Evolutionary conservation across 1,140 invertebrate species (phyloP).

Genomic region (Stegodyphus dumicola): DNA sequence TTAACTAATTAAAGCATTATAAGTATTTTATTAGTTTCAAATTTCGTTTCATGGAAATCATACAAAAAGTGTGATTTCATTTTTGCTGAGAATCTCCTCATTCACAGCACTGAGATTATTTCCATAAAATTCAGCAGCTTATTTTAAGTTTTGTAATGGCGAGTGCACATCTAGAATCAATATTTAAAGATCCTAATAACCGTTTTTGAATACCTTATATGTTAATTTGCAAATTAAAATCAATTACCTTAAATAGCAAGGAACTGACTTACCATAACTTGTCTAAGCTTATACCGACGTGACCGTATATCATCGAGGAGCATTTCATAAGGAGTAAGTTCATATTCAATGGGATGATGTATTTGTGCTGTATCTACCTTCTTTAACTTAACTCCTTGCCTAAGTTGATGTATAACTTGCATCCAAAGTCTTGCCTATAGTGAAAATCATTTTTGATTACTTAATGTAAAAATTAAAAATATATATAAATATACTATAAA

Average conservation of each 20-base stretch:
- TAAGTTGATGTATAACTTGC: constrained; percentile 89
- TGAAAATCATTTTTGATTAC: background rate
- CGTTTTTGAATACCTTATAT: too few species aligned
- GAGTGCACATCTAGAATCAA: too few species aligned
- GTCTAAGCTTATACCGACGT: constrained; percentile 80
- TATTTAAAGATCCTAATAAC: too few species aligned
- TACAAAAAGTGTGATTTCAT: too few species aligned
- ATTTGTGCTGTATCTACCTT: constrained; percentile 76
- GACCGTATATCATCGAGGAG: constrained; percentile 95
- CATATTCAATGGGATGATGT: constrained; percentile 81
- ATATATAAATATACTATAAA: background rate
- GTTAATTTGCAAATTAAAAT: too few species aligned
- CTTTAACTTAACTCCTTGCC: constrained; percentile 89
- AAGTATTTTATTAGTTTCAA: too few species aligned
- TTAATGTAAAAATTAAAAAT: background rate
- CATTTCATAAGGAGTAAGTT: constrained; percentile 97
- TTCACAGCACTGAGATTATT: too few species aligned
- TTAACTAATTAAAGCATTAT: too few species aligned
- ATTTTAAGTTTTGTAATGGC: too few species aligned
- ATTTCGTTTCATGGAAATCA: too few species aligned
- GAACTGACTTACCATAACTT: constrained; percentile 68
- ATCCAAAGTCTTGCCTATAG: constrained; percentile 92
- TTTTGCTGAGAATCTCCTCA: too few species aligned
- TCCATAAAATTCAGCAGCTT: too few species aligned
- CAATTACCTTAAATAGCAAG: background rate